Base-by-base conservation (phyloP, 2,888 invertebrate genomes). In the Cyaniris semiargus region DNA sequence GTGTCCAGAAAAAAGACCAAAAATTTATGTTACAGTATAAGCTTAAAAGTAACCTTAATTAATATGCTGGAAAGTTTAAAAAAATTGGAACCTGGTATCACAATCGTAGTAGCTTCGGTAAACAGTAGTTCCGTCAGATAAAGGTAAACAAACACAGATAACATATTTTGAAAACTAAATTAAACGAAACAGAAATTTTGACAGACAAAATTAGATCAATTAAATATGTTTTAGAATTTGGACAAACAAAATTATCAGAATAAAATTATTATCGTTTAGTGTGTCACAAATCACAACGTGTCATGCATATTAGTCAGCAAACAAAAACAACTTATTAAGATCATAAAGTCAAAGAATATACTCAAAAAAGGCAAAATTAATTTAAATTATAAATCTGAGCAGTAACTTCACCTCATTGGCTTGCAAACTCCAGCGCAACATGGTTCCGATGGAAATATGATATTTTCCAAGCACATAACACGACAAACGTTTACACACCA, bases 361-460 rank as follows among this genome's bases (percentile, higher is more conserved):
- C 21, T 23, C 3, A 23, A 21, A 44, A 70, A 38, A 71, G 8
- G 48, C 15, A 48, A 4, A 48, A 48, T 15, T 15, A 48, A 48
- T 48, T 48, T 48, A 3, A 48, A 66, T 5, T 66, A 15, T 27
- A 66, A 18, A 53, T 48, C 48, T 13, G 66, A 31, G 23, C 4
- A 60, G 15, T 66, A 23, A 66, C n/a, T 4, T 70, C 83, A 92
- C 91, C 89, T 91, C 90, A 80, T 78, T 85, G 70, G 82, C 84
- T 79, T 88, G 87, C 78, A 88, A 84, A 84, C 84, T 88, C 87
- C 90, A 87, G 80, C 90, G 91, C 79, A 89, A 83, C 89, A 91
- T 90, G 70, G 75, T 82, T 66, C 66, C n/a, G 31, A 31, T 34
- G 53, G 56, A 38, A 79, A 76, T 79, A 79, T 78, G 80, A 56